Base-by-base conservation (phyloP, 1,140 invertebrate genomes). In the Popillia japonica region DNA sequence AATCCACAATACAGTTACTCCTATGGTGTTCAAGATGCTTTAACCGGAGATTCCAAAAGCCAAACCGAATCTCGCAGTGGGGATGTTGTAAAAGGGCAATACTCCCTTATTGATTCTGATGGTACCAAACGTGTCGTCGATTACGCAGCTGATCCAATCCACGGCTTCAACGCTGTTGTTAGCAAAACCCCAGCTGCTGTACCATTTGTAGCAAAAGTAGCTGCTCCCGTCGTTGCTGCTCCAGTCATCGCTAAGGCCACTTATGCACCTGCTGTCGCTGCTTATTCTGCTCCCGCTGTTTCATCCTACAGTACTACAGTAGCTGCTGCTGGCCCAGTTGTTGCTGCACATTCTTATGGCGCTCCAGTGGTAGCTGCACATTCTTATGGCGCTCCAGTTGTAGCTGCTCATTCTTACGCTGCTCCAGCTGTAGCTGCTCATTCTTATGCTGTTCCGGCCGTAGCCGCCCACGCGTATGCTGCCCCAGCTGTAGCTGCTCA, bases 1-100 rank as follows among this genome's bases (percentile, higher is more conserved):
- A 78, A 78, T 27, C 73, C 92, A 78, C 89, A 90, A 79, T 93
- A 93, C 85, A 88, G 89, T 79, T 93, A 92, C 82, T 91, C 91
- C 81, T 93, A 93, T 82, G 90, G 90, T 9, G 91, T 93, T 20
- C 88, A 91, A 79, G 92, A 94, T 83, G 89, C 90, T 72, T 89
- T 91, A 85, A 94, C 90, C 44, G 91, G 93, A 80, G 91, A 92
- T 82, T 89, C 90, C 77, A 92, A 92, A 87, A 90, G 88, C 84
- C 90, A 92, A 81, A 89, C 89, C 87, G 91, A 92, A 82, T 85
- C 87, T 0, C 86, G 90, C 55, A 89, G 91, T 80, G 91, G 91
- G 41, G 90, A 91, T 81, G 87, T 90, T 22, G 90, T 91, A 40
- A 88, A 90, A 82, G 91, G 91, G 20, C 88, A 77, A 55, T 88